These are phyloP conservation scores for Labeo rohita DNA, from an alignment of 2,113 vertebrate species.

Conservation along the genomic window DNA sequence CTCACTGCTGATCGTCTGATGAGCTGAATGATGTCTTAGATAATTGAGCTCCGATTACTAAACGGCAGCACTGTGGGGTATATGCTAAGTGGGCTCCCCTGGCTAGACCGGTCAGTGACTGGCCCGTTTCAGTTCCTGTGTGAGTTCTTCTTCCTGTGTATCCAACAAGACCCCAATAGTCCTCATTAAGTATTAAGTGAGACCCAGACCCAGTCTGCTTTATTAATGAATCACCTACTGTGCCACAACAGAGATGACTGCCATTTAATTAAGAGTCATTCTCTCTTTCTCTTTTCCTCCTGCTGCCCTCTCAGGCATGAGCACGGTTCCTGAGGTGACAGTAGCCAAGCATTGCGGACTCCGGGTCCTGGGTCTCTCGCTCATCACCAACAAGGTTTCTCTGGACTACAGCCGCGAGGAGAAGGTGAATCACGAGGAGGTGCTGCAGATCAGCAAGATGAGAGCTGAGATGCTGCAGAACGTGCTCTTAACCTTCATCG, in stretches of 20 bases:
- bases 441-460: conserved; percentile 74
- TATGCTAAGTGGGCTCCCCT: neutral
- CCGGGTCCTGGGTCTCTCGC: conserved; percentile 72
- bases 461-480: conserved; percentile 71
- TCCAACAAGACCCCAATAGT: conserved; percentile 18
- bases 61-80: neutral
- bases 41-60: conserved; percentile 16
- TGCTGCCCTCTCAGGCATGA: conserved; percentile 69
- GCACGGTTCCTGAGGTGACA: conserved; percentile 73
- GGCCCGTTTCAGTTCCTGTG: neutral
- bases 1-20: neutral
- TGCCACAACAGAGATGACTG: conserved; percentile 39
- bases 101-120: neutral
- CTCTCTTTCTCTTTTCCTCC: neutral
- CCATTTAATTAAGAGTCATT: conserved; percentile 46
- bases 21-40: conserved; percentile 2
- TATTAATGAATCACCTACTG: conserved; percentile 53
- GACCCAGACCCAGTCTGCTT: conserved; percentile 12
- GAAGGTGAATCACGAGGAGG: conserved; percentile 72
- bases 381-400: conserved; percentile 77
- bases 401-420: conserved; percentile 75
- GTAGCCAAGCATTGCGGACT: conserved; percentile 76
- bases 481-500: conserved; percentile 65
- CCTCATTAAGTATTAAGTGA: conserved; percentile 43
- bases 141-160: neutral